phyloP scores from a whole-genome alignment of 2,113 vertebrate genomes.

The Heptranchias perlo region DNA sequence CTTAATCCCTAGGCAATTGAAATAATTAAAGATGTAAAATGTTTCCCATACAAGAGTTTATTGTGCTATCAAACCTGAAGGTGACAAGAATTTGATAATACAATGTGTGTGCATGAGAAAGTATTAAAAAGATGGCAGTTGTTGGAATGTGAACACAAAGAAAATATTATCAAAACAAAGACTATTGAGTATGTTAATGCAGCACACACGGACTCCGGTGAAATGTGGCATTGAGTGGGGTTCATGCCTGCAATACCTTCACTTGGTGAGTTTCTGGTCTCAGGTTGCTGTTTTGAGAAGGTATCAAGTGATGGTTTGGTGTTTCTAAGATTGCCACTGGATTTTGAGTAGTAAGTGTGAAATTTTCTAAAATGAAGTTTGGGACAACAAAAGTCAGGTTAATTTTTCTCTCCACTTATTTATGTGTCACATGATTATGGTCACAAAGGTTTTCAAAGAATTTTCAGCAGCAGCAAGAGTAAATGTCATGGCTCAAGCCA shows the following conservation, averaged over 20 bases:
- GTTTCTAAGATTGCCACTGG: too few species aligned
- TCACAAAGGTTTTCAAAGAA: background rate
- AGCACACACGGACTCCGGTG: background rate
- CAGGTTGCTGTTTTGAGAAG: background rate
- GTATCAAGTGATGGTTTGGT: background rate
- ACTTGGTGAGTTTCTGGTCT: background rate
- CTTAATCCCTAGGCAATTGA: conserved; percentile 1
- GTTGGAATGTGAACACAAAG: background rate
- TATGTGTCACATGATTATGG: background rate
- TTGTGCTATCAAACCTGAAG: background rate
- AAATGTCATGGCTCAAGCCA: background rate
- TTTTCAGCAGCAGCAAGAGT: background rate
- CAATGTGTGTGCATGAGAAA: background rate
- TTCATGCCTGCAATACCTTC: background rate
- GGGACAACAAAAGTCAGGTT: background rate
- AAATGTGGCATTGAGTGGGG: background rate
- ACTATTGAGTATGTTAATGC: background rate
- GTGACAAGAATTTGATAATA: background rate
- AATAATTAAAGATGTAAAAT: background rate
- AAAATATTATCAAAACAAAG: background rate
- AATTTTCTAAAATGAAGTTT: background rate
- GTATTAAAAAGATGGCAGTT: background rate
- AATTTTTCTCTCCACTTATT: background rate
- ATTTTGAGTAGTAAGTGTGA: background rate
- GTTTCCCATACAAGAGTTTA: background rate